Evolutionary conservation across 2,797 vertebrate genomes (phyloP).

Genomic region (Poeciliopsis turneri): DNA sequence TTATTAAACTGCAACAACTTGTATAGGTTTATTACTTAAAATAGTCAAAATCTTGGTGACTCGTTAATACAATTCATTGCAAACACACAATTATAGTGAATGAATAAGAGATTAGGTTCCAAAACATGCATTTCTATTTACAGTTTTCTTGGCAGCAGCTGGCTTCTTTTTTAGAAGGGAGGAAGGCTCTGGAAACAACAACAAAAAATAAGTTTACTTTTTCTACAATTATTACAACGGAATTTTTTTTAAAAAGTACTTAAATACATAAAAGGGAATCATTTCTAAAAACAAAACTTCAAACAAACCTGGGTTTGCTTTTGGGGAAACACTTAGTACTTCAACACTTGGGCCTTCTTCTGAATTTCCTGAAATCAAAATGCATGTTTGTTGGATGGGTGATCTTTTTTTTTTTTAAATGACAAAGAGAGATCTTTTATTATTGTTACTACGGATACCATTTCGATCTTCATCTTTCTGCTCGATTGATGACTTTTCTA

Average conservation of each 20-base stretch:
- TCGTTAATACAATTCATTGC: background rate
- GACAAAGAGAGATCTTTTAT: background rate
- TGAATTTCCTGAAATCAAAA: constrained; percentile 72
- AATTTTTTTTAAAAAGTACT: background rate
- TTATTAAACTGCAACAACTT: background rate
- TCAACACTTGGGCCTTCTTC: constrained; percentile 88
- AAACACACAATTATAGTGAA: background rate
- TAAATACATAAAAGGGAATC: background rate
- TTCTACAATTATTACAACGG: background rate
- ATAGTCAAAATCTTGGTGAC: background rate
- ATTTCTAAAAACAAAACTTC: background rate
- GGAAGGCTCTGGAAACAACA: constrained; percentile 79
- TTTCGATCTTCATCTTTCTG: constrained; percentile 66
- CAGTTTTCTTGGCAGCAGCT: constrained; percentile 86
- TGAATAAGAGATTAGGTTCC: background rate
- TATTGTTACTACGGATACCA: constrained; percentile 50
- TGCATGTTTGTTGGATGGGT: background rate
- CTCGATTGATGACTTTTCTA: constrained; percentile 36
- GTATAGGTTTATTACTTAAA: no score
- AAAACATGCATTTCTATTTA: constrained; percentile 64
- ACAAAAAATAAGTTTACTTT: background rate
- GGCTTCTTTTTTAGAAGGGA: constrained; percentile 94
- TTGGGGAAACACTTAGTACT: constrained; percentile 85
- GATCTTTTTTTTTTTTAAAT: background rate
- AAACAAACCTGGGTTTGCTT: constrained; percentile 74